Evolutionary conservation across 2,888 invertebrate species (phyloP).

Genomic region (Heliconius sara): DNA sequence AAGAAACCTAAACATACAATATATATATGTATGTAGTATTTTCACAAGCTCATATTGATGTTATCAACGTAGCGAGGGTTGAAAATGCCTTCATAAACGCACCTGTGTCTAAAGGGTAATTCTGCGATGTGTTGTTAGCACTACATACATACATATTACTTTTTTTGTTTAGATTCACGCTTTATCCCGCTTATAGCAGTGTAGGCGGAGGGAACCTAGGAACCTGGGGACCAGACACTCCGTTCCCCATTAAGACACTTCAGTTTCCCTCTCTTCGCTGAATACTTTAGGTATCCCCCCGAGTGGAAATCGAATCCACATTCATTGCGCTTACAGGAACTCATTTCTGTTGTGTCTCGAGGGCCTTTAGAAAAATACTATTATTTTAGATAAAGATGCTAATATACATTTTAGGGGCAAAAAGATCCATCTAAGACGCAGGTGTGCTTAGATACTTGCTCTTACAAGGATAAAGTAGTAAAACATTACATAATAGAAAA

Average conservation of each 20-base stretch:
- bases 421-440: conserved; percentile 17
- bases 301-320: neutral
- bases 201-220: too few relatives aligned
- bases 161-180: neutral
- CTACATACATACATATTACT: neutral
- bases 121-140: conserved; percentile 3
- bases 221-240: too few relatives aligned
- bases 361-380: neutral
- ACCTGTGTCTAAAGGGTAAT: conserved; percentile 20
- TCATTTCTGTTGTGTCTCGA: neutral
- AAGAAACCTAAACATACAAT: neutral
- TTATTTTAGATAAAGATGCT: neutral
- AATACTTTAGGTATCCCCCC: neutral
- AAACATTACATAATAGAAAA: neutral
- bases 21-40: neutral
- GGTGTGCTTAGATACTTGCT: conserved; percentile 1
- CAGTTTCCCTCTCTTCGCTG: too few relatives aligned
- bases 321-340: neutral
- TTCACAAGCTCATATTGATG: neutral
- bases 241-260: too few relatives aligned
- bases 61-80: conserved; percentile 9
- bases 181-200: neutral
- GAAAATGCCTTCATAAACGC: conserved; percentile 5
- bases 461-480: neutral
- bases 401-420: neutral